These are phyloP conservation scores for Hydrolagus colliei DNA, from an alignment of 2,797 vertebrate species.

Conservation along the genomic window DNA sequence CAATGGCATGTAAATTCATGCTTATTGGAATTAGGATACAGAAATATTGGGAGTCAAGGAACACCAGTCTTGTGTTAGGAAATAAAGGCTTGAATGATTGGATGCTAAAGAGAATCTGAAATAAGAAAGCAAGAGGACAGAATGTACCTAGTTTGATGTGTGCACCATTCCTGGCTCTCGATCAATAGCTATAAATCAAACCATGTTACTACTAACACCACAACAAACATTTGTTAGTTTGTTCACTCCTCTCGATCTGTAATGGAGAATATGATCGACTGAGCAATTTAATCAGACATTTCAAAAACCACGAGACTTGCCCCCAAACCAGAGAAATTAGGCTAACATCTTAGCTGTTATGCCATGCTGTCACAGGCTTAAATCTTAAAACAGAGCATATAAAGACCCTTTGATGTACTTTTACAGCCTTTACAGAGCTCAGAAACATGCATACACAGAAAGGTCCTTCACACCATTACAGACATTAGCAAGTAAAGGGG, in stretches of 20 bases:
- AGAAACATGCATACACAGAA: too few species aligned
- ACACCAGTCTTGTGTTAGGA: background rate
- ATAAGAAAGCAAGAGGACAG: background rate
- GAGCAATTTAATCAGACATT: background rate
- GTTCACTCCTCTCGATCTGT: conserved; percentile 21
- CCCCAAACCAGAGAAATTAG: too few species aligned
- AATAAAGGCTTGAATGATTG: background rate
- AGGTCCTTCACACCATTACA: too few species aligned
- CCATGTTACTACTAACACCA: background rate
- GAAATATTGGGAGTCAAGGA: background rate
- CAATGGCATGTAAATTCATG: too few species aligned
- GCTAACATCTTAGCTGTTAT: too few species aligned
- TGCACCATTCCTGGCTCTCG: background rate
- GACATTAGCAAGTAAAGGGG: too few species aligned
- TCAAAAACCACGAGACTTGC: too few species aligned
- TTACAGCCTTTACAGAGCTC: too few species aligned
- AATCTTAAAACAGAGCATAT: too few species aligned
- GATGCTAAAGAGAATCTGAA: background rate
- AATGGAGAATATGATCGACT: background rate
- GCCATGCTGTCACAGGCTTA: too few species aligned
- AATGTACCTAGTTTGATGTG: background rate
- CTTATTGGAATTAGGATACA: too few species aligned
- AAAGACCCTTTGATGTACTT: too few species aligned
- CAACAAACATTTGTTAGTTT: background rate
- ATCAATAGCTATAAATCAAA: background rate